phyloP scores from a whole-genome alignment of 2,797 vertebrate genomes.

The Enteromius radiatus region DNA sequence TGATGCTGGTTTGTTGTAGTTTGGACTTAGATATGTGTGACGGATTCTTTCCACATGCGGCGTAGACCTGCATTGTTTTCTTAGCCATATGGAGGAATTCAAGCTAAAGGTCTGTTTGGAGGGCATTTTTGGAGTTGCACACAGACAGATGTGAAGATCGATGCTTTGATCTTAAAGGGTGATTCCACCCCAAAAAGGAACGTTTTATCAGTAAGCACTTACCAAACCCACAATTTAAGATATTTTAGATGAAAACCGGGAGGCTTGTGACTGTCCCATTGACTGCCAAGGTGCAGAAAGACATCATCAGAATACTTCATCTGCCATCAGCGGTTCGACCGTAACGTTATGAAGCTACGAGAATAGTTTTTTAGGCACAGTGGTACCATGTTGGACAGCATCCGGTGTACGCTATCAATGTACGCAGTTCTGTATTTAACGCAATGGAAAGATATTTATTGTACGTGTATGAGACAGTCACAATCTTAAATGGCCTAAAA shows the following conservation, averaged over 20 bases:
- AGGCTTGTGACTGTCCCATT: no score
- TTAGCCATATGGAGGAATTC: constrained; percentile 21
- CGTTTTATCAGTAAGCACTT: background rate
- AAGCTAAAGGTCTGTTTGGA: background rate
- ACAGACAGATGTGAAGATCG: background rate
- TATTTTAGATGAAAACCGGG: background rate
- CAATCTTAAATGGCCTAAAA: no score
- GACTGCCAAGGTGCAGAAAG: no score
- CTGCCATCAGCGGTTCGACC: no score
- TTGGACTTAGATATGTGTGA: constrained; percentile 41
- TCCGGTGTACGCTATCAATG: no score
- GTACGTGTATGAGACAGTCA: no score
- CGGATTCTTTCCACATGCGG: constrained; percentile 41
- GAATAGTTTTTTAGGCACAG: no score
- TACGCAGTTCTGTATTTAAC: no score
- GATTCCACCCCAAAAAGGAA: background rate
- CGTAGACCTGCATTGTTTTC: constrained; percentile 31
- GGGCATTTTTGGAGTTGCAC: background rate
- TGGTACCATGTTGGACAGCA: no score
- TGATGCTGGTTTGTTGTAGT: background rate
- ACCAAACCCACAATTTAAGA: background rate
- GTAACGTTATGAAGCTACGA: no score
- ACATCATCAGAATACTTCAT: no score
- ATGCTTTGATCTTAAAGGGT: background rate
- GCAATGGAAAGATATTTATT: no score